Percentiles rank a stretch among this genome's conserved stretches.
Conservation (phyloP, 2,888 invertebrate genomes). For the Cerastis rubricosa region DNA sequence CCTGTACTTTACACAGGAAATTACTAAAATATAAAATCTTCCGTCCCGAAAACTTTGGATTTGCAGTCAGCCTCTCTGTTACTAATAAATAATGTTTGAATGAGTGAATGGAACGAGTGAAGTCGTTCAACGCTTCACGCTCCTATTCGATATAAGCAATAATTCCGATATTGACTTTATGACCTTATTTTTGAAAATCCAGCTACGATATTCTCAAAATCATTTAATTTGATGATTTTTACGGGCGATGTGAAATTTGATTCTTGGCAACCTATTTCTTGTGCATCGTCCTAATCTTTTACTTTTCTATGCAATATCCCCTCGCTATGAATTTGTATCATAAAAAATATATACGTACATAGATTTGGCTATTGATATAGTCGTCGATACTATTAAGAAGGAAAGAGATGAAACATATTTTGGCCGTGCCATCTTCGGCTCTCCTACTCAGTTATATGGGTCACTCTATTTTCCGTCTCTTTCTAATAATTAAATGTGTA, state of each 20-base stretch:
- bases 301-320: constrained; percentile 6
- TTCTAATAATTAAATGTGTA: not conserved
- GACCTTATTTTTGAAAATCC: constrained; percentile 19
- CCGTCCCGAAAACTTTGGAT: constrained; percentile 27
- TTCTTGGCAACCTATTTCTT: not conserved
- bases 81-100: not conserved
- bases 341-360: not conserved
- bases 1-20: not conserved
- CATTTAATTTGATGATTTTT: not conserved
- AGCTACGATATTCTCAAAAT: constrained; percentile 8
- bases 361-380: not conserved
- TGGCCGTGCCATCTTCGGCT: constrained; percentile 9
- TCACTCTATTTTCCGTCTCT: constrained; percentile 11
- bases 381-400: not conserved
- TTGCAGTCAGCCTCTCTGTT: not conserved
- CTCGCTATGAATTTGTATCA: not conserved
- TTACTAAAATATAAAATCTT: constrained; percentile 5
- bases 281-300: constrained; percentile 2
- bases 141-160: constrained; percentile 59
- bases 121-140: constrained; percentile 44
- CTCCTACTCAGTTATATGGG: constrained; percentile 19
- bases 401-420: constrained; percentile 17
- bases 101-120: constrained; percentile 44
- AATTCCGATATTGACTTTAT: constrained; percentile 66
- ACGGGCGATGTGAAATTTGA: constrained; percentile 6